phyloP scores from a whole-genome alignment of 2,797 vertebrate species.

The Scleropages formosus region DNA sequence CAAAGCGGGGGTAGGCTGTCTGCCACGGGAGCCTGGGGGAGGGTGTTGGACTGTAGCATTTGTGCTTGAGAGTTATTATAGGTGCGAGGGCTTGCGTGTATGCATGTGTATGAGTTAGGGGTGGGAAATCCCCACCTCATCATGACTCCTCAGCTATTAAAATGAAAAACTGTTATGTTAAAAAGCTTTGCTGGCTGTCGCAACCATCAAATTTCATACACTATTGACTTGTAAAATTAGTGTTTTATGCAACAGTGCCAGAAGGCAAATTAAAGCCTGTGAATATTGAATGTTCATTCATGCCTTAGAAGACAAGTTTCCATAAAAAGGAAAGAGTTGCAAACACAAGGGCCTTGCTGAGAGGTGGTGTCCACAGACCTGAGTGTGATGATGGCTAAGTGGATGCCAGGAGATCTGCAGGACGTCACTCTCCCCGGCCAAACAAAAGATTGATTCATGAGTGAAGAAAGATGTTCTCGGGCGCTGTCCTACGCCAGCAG shows the following conservation, averaged over 20 bases:
- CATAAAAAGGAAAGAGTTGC: not conserved
- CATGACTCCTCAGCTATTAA: no score
- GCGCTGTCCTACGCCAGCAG: no score
- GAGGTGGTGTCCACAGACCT: not conserved
- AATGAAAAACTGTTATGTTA: no score
- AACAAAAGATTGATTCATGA: constrained; percentile 54
- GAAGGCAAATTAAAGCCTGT: not conserved
- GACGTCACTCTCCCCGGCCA: not conserved
- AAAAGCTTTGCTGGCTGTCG: no score
- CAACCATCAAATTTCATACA: not conserved
- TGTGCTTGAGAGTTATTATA: not conserved
- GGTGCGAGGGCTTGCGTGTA: not conserved
- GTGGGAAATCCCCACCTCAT: no score
- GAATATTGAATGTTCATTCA: not conserved
- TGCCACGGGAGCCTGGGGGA: not conserved
- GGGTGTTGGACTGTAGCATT: not conserved
- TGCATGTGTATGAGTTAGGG: not conserved
- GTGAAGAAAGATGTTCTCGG: constrained; percentile 35
- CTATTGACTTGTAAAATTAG: not conserved
- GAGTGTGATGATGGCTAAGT: constrained; percentile 36
- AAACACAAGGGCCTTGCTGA: not conserved
- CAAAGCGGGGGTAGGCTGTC: not conserved
- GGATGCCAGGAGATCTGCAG: not conserved
- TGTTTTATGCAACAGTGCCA: not conserved
- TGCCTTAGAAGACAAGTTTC: not conserved